Conservation (phyloP, 2,888 invertebrate species). For the Xanthia togata region DNA sequence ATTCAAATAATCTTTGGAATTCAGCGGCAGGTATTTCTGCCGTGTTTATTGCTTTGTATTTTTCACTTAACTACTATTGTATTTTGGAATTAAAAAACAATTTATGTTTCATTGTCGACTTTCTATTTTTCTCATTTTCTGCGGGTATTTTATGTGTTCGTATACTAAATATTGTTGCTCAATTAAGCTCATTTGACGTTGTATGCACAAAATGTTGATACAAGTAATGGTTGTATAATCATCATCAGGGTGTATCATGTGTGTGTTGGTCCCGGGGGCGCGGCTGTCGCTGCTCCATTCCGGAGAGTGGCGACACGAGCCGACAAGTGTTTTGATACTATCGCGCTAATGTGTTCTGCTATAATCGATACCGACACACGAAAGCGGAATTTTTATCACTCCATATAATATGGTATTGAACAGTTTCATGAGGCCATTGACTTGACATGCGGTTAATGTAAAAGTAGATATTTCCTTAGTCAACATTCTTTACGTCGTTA, state of each 20-base stretch:
- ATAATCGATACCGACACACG: slow-evolving; percentile 79
- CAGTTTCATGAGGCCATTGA: slow-evolving; percentile 65
- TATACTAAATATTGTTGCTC: slow-evolving; percentile 18
- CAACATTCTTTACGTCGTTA: slow-evolving; percentile 61
- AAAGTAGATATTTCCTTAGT: slow-evolving; percentile 57
- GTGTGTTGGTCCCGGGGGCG: slow-evolving; percentile 71
- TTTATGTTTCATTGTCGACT: slow-evolving; percentile 40
- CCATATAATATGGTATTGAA: slow-evolving; percentile 58
- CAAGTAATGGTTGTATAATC: slow-evolving; percentile 64
- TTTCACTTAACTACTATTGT: slow-evolving; percentile 44
- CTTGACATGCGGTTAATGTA: slow-evolving; percentile 62
- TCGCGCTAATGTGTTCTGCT: slow-evolving; percentile 82
- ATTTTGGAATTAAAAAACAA: slow-evolving; percentile 47
- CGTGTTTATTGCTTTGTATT: slow-evolving; percentile 56
- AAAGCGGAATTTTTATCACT: slow-evolving; percentile 70
- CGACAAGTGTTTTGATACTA: slow-evolving; percentile 84
- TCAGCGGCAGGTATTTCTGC: slow-evolving; percentile 55
- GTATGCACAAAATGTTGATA: slow-evolving; percentile 59
- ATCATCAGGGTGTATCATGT: slow-evolving; percentile 59
- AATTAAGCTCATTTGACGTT: slow-evolving; percentile 38
- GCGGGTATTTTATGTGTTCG: slow-evolving; percentile 17
- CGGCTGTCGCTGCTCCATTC: slow-evolving; percentile 70
- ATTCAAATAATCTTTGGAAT: slow-evolving; percentile 57
- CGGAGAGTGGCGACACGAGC: slow-evolving; percentile 77
- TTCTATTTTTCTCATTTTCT: slow-evolving; percentile 27